phyloP scores from a whole-genome alignment of 2,888 invertebrate species.

The Eretmocerus hayati region DNA sequence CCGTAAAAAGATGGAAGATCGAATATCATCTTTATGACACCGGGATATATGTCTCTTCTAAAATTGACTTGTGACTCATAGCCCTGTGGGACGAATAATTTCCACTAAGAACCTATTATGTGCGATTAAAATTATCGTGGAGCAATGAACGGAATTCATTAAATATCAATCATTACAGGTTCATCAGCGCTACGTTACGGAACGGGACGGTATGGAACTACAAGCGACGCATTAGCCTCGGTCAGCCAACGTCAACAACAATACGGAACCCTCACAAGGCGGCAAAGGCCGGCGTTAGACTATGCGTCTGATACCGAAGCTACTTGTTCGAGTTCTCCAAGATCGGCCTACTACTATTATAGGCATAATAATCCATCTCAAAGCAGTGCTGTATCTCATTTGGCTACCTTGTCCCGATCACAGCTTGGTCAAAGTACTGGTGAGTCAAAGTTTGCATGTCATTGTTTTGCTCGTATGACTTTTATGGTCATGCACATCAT shows the following conservation, averaged over 20 bases:
- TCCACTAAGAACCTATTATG: too few relatives aligned
- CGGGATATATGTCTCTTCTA: too few relatives aligned
- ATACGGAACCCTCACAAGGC: conserved; percentile 60
- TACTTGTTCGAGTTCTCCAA: conserved; percentile 63
- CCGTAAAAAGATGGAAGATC: too few relatives aligned
- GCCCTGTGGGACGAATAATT: too few relatives aligned
- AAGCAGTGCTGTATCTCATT: conserved; percentile 42
- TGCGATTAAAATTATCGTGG: too few relatives aligned
- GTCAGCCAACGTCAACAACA: conserved; percentile 35
- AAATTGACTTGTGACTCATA: too few relatives aligned
- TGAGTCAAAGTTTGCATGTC: too few relatives aligned
- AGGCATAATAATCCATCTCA: conserved; percentile 41
- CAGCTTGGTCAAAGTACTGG: conserved; percentile 44
- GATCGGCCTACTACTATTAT: conserved; percentile 72
- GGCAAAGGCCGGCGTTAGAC: conserved; percentile 73
- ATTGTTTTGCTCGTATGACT: too few relatives aligned
- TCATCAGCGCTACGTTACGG: conserved; percentile 42
- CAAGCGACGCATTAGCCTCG: conserved; percentile 32
- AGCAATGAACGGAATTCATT: too few relatives aligned
- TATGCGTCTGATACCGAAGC: conserved; percentile 95
- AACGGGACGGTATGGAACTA: conserved; percentile 42
- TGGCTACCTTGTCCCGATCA: conserved; percentile 43
- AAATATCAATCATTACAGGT: too few relatives aligned
- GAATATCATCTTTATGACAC: too few relatives aligned
- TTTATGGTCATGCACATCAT: too few relatives aligned